Base-by-base conservation (phyloP, 2,888 invertebrate species). In the Leptinotarsa juncta region DNA sequence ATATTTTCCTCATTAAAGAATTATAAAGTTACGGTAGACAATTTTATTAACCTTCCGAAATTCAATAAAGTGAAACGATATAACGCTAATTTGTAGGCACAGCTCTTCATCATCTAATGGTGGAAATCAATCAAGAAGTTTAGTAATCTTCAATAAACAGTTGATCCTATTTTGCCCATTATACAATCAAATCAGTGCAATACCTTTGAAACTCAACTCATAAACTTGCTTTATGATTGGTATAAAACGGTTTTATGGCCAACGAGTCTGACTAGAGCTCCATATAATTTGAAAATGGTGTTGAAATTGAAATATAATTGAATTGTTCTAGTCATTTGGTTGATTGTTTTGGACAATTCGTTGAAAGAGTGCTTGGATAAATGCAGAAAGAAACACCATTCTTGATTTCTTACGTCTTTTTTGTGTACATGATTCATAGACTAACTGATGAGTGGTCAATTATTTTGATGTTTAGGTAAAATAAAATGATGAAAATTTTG, bases 81-180 rank as follows among this genome's bases (percentile, higher is more conserved):
- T 57, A 23, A 23, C 26, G 15, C 23, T 57, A 57, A 57, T 57
- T 57, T 57, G 57, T 20, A 23, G 26, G 57, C 57, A 23, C 57
- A 20, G 14, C 20, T 23, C 57, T 23, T 57, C 15, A 23, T 57
- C 23, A 4, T 23, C 23, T 23, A 23, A 23, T 57, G 14, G 14
- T 57, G 57, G 57, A 57, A 57, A 23, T 26, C 57, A 57, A 57
- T 57, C 57, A 57, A 23, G 57, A 57, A 15, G 20, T 57, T 57
- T 15, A 23, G 23, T 51, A 10, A 18, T 53, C 18, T 20, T 57
- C 26, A 15, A 57, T 57, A 5, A 57, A 57, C 57, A 26, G 53
- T 53, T 53, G 18, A n/a, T 53, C 53, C 53, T 18, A 57, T 57
- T 57, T 23, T 23, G 23, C 23, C 14, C 20, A 14, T 57, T 57